These are phyloP conservation scores for Masnerella sp. DNA, from an alignment of 2,888 invertebrate genomes.

Conservation along the genomic window DNA sequence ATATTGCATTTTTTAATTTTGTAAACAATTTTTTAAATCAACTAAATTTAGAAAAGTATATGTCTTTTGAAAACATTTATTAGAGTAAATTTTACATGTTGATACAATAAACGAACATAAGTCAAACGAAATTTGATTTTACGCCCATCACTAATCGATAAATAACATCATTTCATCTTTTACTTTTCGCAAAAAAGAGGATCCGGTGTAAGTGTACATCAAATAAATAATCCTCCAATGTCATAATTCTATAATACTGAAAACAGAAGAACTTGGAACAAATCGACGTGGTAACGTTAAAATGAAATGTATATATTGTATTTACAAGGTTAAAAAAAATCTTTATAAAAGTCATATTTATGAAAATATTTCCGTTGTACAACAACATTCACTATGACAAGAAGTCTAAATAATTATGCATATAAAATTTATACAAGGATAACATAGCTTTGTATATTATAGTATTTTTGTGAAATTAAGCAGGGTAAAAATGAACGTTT, in stretches of 20 bases:
- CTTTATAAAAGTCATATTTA: no score
- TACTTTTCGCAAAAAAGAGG: neutral
- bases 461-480: neutral
- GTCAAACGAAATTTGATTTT: neutral
- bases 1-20: neutral
- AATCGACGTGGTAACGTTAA: no score
- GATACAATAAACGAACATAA: conserved; percentile 34
- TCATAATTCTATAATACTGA: no score
- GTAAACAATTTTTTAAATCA: conserved; percentile 43
- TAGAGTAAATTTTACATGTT: conserved; percentile 25
- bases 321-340: no score
- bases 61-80: conserved; percentile 28
- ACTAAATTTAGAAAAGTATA: conserved; percentile 33
- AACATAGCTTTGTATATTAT: neutral
- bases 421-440: conserved; percentile 2
- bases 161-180: conserved; percentile 3
- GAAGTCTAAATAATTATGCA: neutral
- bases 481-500: no score
- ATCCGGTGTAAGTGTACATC: no score
- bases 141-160: conserved; percentile 2
- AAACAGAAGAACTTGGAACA: no score
- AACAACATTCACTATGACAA: neutral
- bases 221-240: conserved; percentile 9
- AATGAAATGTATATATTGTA: neutral
- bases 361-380: neutral